phyloP scores from a whole-genome alignment of 2,797 vertebrate genomes.

The Darevskia mixta region DNA sequence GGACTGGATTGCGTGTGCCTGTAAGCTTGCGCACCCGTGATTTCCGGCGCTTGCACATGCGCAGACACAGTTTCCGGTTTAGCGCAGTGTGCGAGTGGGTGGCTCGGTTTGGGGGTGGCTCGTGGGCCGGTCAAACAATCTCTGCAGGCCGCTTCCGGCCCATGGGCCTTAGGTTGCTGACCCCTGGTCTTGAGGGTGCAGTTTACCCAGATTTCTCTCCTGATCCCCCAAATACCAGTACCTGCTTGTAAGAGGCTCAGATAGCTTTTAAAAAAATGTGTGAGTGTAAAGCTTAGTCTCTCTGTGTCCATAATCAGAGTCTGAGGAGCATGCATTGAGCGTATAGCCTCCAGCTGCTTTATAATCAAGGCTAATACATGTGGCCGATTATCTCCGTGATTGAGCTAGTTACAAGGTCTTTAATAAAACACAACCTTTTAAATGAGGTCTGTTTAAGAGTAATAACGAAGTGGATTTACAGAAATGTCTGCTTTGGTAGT shows the following conservation, averaged over 20 bases:
- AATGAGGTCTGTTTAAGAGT: constrained; percentile 6
- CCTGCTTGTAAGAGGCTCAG: neutral
- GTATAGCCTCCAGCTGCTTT: neutral
- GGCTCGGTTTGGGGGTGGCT: too few species aligned
- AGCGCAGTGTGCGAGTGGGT: too few species aligned
- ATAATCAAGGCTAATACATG: constrained; percentile 10
- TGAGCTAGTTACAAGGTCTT: constrained; percentile 26
- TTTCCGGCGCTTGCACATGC: too few species aligned
- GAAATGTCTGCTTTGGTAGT: neutral
- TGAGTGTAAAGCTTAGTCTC: neutral
- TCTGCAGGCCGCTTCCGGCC: too few species aligned
- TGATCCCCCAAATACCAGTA: too few species aligned
- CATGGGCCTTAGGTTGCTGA: too few species aligned
- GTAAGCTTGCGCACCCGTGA: too few species aligned
- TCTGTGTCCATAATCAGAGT: too few species aligned
- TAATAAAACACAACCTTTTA: constrained; percentile 19
- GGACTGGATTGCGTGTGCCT: too few species aligned
- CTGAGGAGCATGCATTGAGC: neutral
- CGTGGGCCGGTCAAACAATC: too few species aligned
- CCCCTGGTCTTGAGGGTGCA: too few species aligned
- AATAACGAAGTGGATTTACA: neutral
- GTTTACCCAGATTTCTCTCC: neutral
- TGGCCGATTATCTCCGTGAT: constrained; percentile 49
- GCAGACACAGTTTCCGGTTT: too few species aligned
- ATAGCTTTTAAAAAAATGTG: neutral